phyloP scores from a whole-genome alignment of 2,113 vertebrate species.

The Ornithorhynchus anatinus region DNA sequence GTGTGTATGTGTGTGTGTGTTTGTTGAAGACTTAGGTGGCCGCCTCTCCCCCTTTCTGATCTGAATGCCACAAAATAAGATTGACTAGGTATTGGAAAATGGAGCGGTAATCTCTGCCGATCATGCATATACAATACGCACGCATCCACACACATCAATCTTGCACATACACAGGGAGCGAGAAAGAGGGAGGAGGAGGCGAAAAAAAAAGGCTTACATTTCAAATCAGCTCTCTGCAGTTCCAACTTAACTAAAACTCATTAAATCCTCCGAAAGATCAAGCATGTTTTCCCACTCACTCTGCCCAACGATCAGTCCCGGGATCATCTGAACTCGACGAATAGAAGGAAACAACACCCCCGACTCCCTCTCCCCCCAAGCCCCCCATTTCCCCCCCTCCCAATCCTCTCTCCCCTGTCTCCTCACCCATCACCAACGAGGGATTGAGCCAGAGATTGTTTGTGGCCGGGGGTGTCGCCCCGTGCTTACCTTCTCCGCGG shows the following conservation, averaged over 20 bases:
- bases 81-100: conserved; percentile 59
- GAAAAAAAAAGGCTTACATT: conserved; percentile 44
- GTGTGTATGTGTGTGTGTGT: conserved; percentile 56
- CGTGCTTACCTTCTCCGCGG: conserved; percentile 91
- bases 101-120: conserved; percentile 51
- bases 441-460: conserved; percentile 47
- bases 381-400: conserved; percentile 35
- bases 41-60: conserved; percentile 41
- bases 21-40: conserved; percentile 36
- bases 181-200: conserved; percentile 23
- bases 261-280: conserved; percentile 57
- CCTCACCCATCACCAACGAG: conserved; percentile 27
- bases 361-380: not conserved
- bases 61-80: conserved; percentile 61
- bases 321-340: conserved; percentile 67
- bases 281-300: conserved; percentile 40
- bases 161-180: conserved; percentile 44
- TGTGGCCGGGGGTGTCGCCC: conserved; percentile 48
- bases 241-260: conserved; percentile 72
- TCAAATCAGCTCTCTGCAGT: conserved; percentile 57
- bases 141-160: conserved; percentile 30
- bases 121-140: conserved; percentile 46
- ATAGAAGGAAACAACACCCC: conserved; percentile 63
- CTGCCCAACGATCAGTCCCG: conserved; percentile 51
- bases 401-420: conserved; percentile 21